Base-by-base conservation (phyloP, 2,888 invertebrate species). In the Philaethria dido region DNA sequence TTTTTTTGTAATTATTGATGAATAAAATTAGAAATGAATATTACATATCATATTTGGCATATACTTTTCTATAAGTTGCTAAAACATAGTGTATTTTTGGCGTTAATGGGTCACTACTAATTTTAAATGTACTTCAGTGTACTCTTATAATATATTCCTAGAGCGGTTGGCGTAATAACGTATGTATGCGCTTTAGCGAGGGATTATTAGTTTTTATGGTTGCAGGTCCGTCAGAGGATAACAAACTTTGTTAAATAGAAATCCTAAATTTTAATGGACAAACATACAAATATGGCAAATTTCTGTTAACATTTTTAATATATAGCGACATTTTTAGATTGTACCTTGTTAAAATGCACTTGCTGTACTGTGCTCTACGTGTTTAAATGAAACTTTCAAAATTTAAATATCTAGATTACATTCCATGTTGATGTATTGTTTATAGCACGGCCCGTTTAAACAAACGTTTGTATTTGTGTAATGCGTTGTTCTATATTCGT, bases 371-470 rank as follows among this genome's bases (percentile, higher is more conserved):
- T 29, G 45, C 29, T 11, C n/a, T n/a, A n/a, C 45, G 42, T 14
- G 18, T 16, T 45, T 13, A 60, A 60, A 60, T 60, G 16, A 45
- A 45, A 60, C 18, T 60, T 60, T 45, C 45, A 44, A 18, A 45
- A 45, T 45, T 45, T 45, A 33, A 57, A 45, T 33, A 45, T 60
- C 60, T 45, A 60, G 29, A 60, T 60, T 45, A 45, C 60, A 60
- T 60, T 60, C 44, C 33, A 45, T 60, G 25, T 60, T 60, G 44
- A 60, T 45, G 60, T 29, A 60, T 57, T 57, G 57, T 57, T 57
- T 57, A 42, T 16, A 39, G 57, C 57, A n/a, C 39, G 20, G n/a
- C 55, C 55, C 55, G 63, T 64, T 55, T 36, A 55, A 20, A 48
- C 61, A 20, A 22, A 45, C 44, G 45, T 36, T 63, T 55, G 54